Evolutionary conservation across 1,140 invertebrate species (phyloP).

Genomic region (Zaprionus vittiger): DNA sequence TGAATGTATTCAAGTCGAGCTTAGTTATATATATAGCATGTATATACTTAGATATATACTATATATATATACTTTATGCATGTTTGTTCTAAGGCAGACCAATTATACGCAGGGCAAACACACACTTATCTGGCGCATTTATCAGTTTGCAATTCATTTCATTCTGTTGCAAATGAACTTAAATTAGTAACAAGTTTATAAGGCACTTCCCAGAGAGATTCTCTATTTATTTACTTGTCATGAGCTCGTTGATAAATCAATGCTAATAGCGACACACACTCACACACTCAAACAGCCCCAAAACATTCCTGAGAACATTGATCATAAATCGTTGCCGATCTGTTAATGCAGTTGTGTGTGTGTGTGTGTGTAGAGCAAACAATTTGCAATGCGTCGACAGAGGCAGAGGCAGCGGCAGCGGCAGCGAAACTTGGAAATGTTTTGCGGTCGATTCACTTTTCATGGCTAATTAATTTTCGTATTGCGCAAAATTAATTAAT

Average conservation of each 20-base stretch:
- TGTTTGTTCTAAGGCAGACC: too few species aligned
- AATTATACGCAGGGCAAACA: too few species aligned
- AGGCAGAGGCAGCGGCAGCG: constrained; percentile 14
- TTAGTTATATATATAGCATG: not conserved
- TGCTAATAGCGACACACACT: constrained; percentile 68
- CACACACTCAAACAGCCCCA: constrained; percentile 47
- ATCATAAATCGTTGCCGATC: constrained; percentile 48
- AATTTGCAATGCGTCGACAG: constrained; percentile 12
- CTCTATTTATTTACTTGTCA: not conserved
- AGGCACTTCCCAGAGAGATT: not conserved
- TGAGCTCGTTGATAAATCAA: constrained; percentile 63
- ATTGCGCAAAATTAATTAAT: constrained; percentile 82
- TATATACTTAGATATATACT: not conserved
- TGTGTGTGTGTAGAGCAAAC: constrained; percentile 32
- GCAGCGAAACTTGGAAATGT: constrained; percentile 62
- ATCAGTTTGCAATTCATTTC: not conserved
- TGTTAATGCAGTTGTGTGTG: constrained; percentile 25
- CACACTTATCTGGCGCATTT: not conserved
- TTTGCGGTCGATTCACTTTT: constrained; percentile 81
- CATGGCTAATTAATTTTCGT: constrained; percentile 83
- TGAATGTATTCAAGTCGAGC: constrained; percentile 13
- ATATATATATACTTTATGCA: not conserved
- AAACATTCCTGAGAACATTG: constrained; percentile 37
- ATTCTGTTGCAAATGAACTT: not conserved
- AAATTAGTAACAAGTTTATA: constrained; percentile 27